Base-by-base conservation (phyloP, 1,140 invertebrate genomes). In the Aphelinus atriplicis region DNA sequence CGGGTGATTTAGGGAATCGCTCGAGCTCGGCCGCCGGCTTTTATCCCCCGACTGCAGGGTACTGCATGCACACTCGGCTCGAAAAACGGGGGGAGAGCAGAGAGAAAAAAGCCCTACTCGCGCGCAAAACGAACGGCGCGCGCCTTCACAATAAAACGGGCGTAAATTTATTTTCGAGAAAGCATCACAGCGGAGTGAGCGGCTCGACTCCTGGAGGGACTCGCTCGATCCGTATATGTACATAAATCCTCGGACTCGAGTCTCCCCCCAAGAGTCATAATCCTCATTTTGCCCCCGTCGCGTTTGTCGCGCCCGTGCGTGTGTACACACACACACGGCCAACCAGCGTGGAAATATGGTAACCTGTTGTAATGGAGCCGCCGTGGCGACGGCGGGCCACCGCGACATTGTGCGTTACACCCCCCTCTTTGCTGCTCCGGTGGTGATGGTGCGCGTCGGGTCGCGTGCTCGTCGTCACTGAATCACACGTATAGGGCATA, bases 151-250 rank as follows among this genome's bases (percentile, higher is more conserved):
- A 45, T 67, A 67, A 67, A 67, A 67, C 51, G 65, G 42, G 51
- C 51, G 53, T 67, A 67, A 67, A 67, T 67, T 67, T 67, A 67
- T 67, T 67, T 67, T 43, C 7, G 51, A 67, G 56, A 67, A 67
- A 67, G 47, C 7, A 4, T 26, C 26, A 26, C 26, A 26, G 26
- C 26, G 26, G 26, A 26, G 26, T 26, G 26, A 26, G 26, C 26
- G 26, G 26, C 26, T 26, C 26, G 26, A 26, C 26, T 26, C 26
- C 26, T 26, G 26, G 26, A 26, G 26, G 26, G 26, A 26, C 26
- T 26, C 26, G 26, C 26, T 26, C 26, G 26, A 26, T 26, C 26
- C 26, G 9, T 53, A 53, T 9, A 53, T 9, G 51, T 9, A 53
- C 51, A 53, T 53, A 53, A 53, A 53, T 53, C 51, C 51, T 53